Conservation (phyloP, 2,888 invertebrate genomes). For the Campopleginae sp. region DNA sequence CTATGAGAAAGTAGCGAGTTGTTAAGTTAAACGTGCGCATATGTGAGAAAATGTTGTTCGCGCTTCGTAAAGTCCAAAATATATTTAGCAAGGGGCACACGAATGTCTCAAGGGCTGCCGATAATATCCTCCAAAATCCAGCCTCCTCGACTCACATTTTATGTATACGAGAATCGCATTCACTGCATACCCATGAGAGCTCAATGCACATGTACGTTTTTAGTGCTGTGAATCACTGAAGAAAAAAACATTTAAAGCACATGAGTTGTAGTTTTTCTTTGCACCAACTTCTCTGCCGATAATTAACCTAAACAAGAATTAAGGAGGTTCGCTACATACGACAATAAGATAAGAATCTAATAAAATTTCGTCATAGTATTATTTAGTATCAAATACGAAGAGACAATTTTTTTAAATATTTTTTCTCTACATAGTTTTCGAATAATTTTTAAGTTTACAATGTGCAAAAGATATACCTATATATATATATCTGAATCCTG, state of each 20-base stretch:
- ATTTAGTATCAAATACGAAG: too few relatives aligned
- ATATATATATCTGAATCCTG: too few relatives aligned
- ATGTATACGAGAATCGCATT: conserved; percentile 35
- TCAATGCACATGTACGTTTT: conserved; percentile 8
- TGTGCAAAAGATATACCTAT: too few relatives aligned
- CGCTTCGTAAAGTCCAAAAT: conserved; percentile 57
- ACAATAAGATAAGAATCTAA: too few relatives aligned
- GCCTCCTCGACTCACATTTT: conserved; percentile 7
- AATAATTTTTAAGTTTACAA: too few relatives aligned
- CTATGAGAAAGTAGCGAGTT: conserved; percentile 47
- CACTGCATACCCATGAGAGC: neutral
- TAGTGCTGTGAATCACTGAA: neutral
- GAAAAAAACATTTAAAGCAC: neutral
- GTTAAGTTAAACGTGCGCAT: conserved; percentile 21
- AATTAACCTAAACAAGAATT: too few relatives aligned
- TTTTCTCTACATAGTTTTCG: too few relatives aligned
- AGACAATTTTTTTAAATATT: too few relatives aligned
- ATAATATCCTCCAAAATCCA: conserved; percentile 25
- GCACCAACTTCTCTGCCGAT: neutral
- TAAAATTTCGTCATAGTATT: too few relatives aligned
- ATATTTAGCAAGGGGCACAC: conserved; percentile 38
- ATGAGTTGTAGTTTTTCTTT: neutral
- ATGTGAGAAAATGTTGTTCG: conserved; percentile 50
- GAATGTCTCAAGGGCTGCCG: conserved; percentile 38
- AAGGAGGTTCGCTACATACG: too few relatives aligned